Percentiles rank a stretch among this genome's conserved stretches.
These are phyloP conservation scores for Bembecia ichneumoniformis DNA, from an alignment of 2,888 invertebrate genomes.

Conservation along the genomic window DNA sequence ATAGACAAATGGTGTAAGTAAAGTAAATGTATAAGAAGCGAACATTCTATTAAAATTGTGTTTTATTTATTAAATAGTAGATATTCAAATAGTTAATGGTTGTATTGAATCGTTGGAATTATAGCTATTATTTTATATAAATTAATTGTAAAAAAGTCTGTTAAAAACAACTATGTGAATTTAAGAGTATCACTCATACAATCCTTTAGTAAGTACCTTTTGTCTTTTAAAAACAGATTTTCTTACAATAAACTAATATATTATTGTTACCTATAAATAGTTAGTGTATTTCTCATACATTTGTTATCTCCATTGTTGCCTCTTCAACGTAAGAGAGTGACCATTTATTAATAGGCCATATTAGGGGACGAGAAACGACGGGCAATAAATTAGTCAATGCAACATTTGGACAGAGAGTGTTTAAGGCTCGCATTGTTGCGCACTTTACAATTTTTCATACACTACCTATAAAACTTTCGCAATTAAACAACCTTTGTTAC, in stretches of 20 bases:
- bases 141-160: too few species aligned
- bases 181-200: too few species aligned
- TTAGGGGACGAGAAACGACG: slow-evolving; percentile 50
- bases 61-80: too few species aligned
- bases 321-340: slow-evolving; percentile 21
- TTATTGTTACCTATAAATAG: background rate
- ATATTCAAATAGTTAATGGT: too few species aligned
- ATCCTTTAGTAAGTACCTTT: slow-evolving; percentile 9
- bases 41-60: too few species aligned
- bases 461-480: slow-evolving; percentile 1
- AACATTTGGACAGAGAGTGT: slow-evolving; percentile 10
- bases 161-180: too few species aligned
- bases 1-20: too few species aligned
- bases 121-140: too few species aligned
- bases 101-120: too few species aligned
- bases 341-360: slow-evolving; percentile 65
- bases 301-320: slow-evolving; percentile 42
- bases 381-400: slow-evolving; percentile 47
- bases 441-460: background rate
- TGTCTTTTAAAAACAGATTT: background rate
- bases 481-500: too few species aligned
- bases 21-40: too few species aligned
- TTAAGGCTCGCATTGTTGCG: background rate
- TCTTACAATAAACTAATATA: too few species aligned
- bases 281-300: slow-evolving; percentile 22